A percentile compares a stretch with the other conserved stretches of the same genome.
These are phyloP conservation scores for Pterostichus madidus DNA, from an alignment of 2,888 invertebrate species.

Conservation along the genomic window DNA sequence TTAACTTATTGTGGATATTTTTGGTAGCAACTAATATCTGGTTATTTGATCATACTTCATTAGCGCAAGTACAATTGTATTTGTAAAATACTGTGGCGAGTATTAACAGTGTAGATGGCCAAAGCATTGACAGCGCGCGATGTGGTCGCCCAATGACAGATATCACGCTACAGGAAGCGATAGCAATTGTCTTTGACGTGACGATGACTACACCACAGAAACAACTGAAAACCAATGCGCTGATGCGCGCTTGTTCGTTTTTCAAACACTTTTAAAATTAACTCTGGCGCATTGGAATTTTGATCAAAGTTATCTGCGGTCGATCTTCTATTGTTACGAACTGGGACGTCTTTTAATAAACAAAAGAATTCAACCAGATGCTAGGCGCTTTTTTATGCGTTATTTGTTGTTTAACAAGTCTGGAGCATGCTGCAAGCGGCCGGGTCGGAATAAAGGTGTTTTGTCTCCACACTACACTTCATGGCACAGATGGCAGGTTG, in stretches of 20 bases:
- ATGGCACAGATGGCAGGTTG: constrained; percentile 29
- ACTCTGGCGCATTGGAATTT: constrained; percentile 54
- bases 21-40: not conserved
- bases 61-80: not conserved
- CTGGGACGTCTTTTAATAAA: constrained; percentile 57
- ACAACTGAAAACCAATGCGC: constrained; percentile 48
- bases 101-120: constrained; percentile 1
- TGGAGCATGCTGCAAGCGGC: constrained; percentile 54
- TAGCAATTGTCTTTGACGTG: constrained; percentile 60
- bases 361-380: constrained; percentile 58
- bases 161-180: constrained; percentile 57
- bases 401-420: constrained; percentile 50
- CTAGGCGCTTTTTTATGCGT: constrained; percentile 48
- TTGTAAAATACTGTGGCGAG: not conserved
- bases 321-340: constrained; percentile 58
- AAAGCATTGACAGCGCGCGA: not conserved
- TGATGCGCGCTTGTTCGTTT: constrained; percentile 57
- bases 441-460: constrained; percentile 21
- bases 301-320: constrained; percentile 57
- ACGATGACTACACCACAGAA: constrained; percentile 35
- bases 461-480: not conserved
- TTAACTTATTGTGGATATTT: constrained; percentile 24
- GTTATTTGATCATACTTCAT: too few relatives aligned
- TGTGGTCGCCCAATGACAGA: constrained; percentile 37
- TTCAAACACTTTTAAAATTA: constrained; percentile 57